Evolutionary conservation across 2,113 vertebrate genomes (phyloP), one percentile per base, ranked within the genome.

Genomic region (Paracanthobrama guichenoti): DNA sequence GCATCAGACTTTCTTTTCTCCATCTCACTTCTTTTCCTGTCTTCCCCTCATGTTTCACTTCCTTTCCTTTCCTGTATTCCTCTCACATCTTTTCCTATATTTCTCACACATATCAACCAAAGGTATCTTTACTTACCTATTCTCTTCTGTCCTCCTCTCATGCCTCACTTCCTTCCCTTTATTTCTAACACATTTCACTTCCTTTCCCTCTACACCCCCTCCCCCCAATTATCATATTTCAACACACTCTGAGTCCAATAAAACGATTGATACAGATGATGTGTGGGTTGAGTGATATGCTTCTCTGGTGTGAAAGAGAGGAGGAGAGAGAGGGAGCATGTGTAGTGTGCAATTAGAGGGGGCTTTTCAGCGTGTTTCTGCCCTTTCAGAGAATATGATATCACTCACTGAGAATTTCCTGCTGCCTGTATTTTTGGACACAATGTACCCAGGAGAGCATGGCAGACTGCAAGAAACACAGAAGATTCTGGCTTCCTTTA

Each of bases 201-300:
- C 64, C 79, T 71, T 53, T 35, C 50, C 6, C 50, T 83, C 72
- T 11, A 75, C 71, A 55, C 39, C 74, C 28, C 66, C 20, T 35
- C 7, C 28, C 84, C 59, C 50, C n/a, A 80, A 88, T 85, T 88
- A 86, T 82, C 82, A 88, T 85, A 82, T 81, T 83, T 81, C 87
- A 84, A 55, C 81, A 86, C 79, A 31, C 85, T 86, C 69, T 3
- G 74, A 83, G 79, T 77, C 82, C 82, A 86, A 86, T 86, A 86
- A 83, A 87, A 84, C 73, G 72, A 86, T 88, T 79, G 80, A 89
- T 89, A 64, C 84, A 86, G 85, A 87, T 88, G 82, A 89, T 89
- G 82, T 84, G 88, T 85, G 86, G 88, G 88, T 81, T 85, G 89
- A 86, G 86, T 84, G 86, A 76, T 81, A 88, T 87, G 78, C 78